Evolutionary conservation across 2,888 invertebrate genomes (phyloP).

Genomic region (Rotaria magnacalcarata): DNA sequence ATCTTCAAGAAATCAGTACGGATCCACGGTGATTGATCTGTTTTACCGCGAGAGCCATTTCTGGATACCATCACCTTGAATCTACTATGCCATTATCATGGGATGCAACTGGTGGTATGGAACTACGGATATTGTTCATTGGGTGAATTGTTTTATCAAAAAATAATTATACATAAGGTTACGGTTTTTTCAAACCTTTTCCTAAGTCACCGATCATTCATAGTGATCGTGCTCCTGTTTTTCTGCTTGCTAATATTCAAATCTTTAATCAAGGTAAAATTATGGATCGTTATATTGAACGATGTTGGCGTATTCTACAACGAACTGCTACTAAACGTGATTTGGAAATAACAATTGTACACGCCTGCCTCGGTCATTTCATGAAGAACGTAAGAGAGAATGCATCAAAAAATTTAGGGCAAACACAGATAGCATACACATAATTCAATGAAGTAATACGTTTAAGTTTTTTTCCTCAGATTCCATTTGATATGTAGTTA

Average conservation of each 20-base stretch:
- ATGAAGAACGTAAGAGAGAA: background rate
- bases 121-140: background rate
- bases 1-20: no score
- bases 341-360: background rate
- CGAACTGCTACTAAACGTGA: background rate
- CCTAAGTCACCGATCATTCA: background rate
- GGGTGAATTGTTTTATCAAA: background rate
- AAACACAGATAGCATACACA: background rate
- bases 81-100: background rate
- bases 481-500: background rate
- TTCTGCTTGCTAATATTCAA: background rate
- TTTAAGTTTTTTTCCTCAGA: background rate
- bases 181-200: background rate
- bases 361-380: background rate
- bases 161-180: background rate
- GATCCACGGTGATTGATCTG: no score
- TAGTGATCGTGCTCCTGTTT: background rate
- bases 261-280: background rate
- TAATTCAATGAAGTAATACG: no score
- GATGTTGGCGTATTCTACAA: background rate
- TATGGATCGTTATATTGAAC: background rate
- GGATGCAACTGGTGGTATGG: background rate
- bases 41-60: no score
- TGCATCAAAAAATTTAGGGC: background rate
- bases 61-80: no score